These are phyloP conservation scores for Nomada lathburiana DNA, from an alignment of 2,888 invertebrate species.

Conservation along the genomic window DNA sequence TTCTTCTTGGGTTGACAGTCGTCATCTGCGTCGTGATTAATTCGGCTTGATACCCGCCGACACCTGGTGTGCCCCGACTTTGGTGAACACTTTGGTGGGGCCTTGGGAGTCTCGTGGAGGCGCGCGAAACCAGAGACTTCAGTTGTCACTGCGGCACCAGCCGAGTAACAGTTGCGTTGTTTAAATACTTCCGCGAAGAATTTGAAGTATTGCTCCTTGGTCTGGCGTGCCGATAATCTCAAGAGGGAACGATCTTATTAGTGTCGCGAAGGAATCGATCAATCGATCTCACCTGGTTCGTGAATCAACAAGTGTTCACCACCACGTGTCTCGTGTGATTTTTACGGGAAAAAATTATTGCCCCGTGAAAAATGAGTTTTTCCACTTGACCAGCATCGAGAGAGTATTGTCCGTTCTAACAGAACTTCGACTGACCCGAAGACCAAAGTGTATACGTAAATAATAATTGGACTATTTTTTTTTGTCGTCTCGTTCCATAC, in stretches of 20 bases:
- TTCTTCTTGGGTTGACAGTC: slow-evolving; percentile 9
- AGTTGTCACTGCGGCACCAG: slow-evolving; percentile 80
- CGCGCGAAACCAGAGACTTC: slow-evolving; percentile 70
- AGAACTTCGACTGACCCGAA: background rate
- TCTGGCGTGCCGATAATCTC: background rate
- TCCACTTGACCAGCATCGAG: background rate
- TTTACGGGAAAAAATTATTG: background rate
- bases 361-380: background rate
- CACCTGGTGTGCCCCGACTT: slow-evolving; percentile 68
- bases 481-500: background rate
- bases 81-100: slow-evolving; percentile 72
- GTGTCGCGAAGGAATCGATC: background rate
- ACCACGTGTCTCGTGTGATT: slow-evolving; percentile 1
- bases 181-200: background rate
- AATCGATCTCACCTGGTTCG: background rate
- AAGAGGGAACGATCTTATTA: no score
- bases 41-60: slow-evolving; percentile 54
- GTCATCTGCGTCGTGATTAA: slow-evolving; percentile 54
- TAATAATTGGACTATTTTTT: background rate
- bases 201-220: background rate
- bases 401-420: no score
- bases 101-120: slow-evolving; percentile 54
- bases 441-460: background rate
- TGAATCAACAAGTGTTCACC: background rate
- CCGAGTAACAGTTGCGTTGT: slow-evolving; percentile 56